Evolutionary conservation across 2,888 invertebrate genomes (phyloP), one percentile per base, ranked within the genome.

Genomic region (Anagyrus pseudococci): DNA sequence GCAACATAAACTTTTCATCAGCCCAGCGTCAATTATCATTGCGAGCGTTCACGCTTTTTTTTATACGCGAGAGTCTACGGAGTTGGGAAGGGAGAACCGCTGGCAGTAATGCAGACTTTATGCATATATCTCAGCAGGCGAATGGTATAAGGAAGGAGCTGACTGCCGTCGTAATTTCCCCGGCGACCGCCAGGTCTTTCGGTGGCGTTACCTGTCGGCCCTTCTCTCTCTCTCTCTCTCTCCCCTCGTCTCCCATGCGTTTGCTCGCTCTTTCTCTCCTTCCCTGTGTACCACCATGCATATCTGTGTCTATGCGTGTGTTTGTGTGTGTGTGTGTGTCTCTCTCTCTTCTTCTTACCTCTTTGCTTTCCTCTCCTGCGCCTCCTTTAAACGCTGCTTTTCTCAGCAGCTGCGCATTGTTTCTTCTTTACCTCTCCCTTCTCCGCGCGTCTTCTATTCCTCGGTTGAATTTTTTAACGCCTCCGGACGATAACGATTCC

Each of bases 61-160:
- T n/a, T n/a, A n/a, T n/a, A n/a, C n/a, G n/a, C n/a, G n/a, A n/a
- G n/a, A n/a, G n/a, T n/a, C n/a, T n/a, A 22, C 40, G 25, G 8
- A 17, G 50, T 22, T 19, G 58, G 68, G 26, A 58, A 64, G 67
- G 72, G 77, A 78, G 78, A 74, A 74, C 74, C 77, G 67, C 75
- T 75, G 75, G 58, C 71, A 68, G 75, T 76, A 77, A 78, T 78
- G 77, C 75, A 75, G 77, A 79, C 78, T 78, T 78, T 78, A 78
- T 79, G 77, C 79, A 78, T 80, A 78, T 78, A 73, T 76, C 73
- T 73, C 61, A 19, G 41, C 44, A 29, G 29, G 17, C 15, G 2
- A 25, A 26, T 33, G n/a, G 54, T 33, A 76, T 75, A 75, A 76
- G 40, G 29, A 29, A 15, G 29, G 4, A 2, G 25, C 10, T 47